Evolutionary conservation across 2,888 invertebrate genomes (phyloP).

Genomic region (Julus scandinavius): DNA sequence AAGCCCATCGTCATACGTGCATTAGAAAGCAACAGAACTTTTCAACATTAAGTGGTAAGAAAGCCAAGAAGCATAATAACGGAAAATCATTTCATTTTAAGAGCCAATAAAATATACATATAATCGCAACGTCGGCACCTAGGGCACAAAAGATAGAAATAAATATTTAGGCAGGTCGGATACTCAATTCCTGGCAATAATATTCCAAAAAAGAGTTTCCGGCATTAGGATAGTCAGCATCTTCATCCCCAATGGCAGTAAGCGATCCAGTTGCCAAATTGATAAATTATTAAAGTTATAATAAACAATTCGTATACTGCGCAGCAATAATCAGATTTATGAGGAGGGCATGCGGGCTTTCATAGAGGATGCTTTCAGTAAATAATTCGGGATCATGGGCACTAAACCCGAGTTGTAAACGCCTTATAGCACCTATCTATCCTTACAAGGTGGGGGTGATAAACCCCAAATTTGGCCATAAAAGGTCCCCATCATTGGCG

Average conservation of each 20-base stretch:
- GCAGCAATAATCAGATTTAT: not conserved
- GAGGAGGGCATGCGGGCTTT: not conserved
- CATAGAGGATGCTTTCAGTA: not conserved
- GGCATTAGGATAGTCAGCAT: not conserved
- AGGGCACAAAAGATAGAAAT: too few relatives aligned
- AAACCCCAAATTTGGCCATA: not conserved
- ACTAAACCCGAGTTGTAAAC: not conserved
- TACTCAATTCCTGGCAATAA: not conserved
- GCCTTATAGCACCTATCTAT: slow-evolving; percentile 2
- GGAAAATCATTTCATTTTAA: not conserved
- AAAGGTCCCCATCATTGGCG: not conserved
- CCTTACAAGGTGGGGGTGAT: not conserved
- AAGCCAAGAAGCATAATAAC: not conserved
- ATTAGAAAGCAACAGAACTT: not conserved
- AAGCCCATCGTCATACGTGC: too few relatives aligned
- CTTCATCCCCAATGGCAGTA: not conserved
- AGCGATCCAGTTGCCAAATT: not conserved
- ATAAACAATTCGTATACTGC: slow-evolving; percentile 4
- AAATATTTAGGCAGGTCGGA: not conserved
- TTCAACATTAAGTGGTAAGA: not conserved
- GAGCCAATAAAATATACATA: slow-evolving; percentile 11
- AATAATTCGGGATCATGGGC: not conserved
- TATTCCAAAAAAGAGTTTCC: not conserved
- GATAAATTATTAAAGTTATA: not conserved
- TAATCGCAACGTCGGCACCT: not conserved